These are phyloP conservation scores for Hedya salicella DNA, from an alignment of 2,888 invertebrate genomes.

Conservation along the genomic window DNA sequence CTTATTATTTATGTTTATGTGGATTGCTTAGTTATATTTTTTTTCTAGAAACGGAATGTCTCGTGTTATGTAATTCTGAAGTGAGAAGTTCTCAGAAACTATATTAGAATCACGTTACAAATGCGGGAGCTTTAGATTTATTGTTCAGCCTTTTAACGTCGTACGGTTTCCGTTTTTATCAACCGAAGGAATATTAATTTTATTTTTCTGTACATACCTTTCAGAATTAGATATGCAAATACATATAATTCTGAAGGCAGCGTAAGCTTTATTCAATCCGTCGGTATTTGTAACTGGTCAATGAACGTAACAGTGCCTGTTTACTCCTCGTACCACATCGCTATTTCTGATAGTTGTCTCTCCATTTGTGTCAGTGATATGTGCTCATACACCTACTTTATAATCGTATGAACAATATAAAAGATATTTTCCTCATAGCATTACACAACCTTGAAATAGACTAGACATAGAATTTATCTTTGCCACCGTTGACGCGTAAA, in stretches of 20 bases:
- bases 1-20: conserved; percentile 35
- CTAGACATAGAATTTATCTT: conserved; percentile 29
- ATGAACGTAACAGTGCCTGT: conserved; percentile 46
- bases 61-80: conserved; percentile 28
- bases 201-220: conserved; percentile 22
- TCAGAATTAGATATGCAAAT: background rate
- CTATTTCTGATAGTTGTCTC: conserved; percentile 46
- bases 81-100: conserved; percentile 30
- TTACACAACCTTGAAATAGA: conserved; percentile 28
- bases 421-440: conserved; percentile 34
- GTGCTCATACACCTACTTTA: conserved; percentile 27
- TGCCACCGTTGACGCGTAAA: conserved; percentile 25
- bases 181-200: conserved; percentile 67
- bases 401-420: conserved; percentile 28
- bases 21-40: conserved; percentile 27
- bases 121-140: conserved; percentile 52
- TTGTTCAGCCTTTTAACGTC: conserved; percentile 54
- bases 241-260: conserved; percentile 6
- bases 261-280: conserved; percentile 9
- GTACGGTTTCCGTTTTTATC: conserved; percentile 64
- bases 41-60: conserved; percentile 4
- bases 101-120: conserved; percentile 49
- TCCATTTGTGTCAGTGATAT: conserved; percentile 34
- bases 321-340: conserved; percentile 43
- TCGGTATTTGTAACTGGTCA: conserved; percentile 41